Evolutionary conservation across 2,113 vertebrate species (phyloP).

Genomic region (Gorsachius goisagi): DNA sequence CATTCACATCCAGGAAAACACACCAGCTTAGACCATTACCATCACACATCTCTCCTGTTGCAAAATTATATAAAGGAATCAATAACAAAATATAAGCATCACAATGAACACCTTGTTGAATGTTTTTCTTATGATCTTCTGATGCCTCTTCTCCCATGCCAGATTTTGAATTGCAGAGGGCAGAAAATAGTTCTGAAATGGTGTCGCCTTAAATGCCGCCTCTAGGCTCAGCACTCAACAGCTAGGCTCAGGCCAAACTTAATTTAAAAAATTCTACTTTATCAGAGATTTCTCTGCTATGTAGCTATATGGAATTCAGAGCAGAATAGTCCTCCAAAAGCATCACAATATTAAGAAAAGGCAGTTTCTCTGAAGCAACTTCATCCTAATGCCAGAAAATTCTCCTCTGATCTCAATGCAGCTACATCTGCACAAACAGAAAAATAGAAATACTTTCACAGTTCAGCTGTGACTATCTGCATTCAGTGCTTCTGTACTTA

Average conservation of each 20-base stretch:
- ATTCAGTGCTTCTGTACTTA: background rate
- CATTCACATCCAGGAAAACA: background rate
- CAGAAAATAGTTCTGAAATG: background rate
- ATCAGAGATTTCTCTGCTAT: background rate
- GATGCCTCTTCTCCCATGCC: background rate
- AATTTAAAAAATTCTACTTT: background rate
- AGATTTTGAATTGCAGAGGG: background rate
- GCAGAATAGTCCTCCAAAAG: background rate
- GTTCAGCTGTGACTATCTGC: background rate
- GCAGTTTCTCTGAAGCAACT: background rate
- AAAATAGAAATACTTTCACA: background rate
- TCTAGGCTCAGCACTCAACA: background rate
- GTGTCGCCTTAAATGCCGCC: background rate
- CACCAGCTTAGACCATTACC: background rate
- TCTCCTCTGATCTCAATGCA: background rate
- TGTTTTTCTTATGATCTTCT: background rate
- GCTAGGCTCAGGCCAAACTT: background rate
- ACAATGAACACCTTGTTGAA: background rate
- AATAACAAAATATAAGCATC: background rate
- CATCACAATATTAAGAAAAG: background rate
- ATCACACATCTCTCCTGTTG: background rate
- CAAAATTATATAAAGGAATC: background rate
- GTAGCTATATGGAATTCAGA: background rate
- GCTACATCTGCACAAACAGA: background rate
- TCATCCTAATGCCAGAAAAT: background rate